Conservation (phyloP, 1,140 invertebrate genomes). For the Littorina saxatilis region DNA sequence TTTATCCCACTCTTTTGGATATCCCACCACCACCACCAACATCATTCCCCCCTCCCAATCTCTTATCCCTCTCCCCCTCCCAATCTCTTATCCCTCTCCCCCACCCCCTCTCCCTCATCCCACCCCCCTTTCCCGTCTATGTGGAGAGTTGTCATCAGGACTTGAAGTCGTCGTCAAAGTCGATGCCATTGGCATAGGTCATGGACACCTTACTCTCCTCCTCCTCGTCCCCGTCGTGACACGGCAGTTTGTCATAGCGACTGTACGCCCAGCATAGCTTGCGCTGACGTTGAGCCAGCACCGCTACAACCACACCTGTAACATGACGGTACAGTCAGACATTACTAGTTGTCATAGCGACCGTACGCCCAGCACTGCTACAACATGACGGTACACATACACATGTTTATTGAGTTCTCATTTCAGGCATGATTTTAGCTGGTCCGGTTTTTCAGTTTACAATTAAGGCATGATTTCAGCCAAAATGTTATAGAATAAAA, state of each 20-base stretch:
- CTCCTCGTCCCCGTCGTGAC: slow-evolving; percentile 30
- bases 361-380: too few relatives aligned
- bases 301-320: slow-evolving; percentile 5
- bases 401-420: neutral
- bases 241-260: slow-evolving; percentile 33
- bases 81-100: too few relatives aligned
- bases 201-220: slow-evolving; percentile 25
- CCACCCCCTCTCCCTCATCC: too few relatives aligned
- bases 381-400: neutral
- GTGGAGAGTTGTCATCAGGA: slow-evolving; percentile 11
- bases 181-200: slow-evolving; percentile 26
- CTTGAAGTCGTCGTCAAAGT: neutral
- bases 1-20: too few relatives aligned
- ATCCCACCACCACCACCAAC: too few relatives aligned
- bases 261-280: slow-evolving; percentile 33
- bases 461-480: too few relatives aligned
- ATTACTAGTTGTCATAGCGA: neutral
- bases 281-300: slow-evolving; percentile 16
- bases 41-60: too few relatives aligned
- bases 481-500: too few relatives aligned
- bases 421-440: neutral
- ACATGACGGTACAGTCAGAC: too few relatives aligned
- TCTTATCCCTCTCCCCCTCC: too few relatives aligned
- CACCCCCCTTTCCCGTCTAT: too few relatives aligned
- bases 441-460: too few relatives aligned